Percentiles rank a stretch among this genome's conserved stretches.
Evolutionary conservation across 2,888 invertebrate genomes (phyloP).

Genomic region (Thera britannica): DNA sequence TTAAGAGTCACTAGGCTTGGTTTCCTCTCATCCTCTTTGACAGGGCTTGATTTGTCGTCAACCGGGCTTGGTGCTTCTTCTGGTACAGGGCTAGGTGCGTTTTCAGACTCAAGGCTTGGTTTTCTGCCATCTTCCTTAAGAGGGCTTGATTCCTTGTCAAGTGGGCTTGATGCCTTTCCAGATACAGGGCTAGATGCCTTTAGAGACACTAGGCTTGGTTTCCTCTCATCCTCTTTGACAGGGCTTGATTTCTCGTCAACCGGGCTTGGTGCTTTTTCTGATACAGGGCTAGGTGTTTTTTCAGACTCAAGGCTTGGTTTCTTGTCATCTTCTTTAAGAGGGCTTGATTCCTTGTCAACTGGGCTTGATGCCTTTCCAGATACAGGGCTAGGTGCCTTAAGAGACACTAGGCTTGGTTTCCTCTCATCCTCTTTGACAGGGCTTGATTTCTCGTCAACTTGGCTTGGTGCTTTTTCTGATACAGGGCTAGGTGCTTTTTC

Average conservation of each 20-base stretch:
- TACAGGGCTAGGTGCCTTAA: slow-evolving; percentile 20
- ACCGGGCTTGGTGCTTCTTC: background rate
- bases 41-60: background rate
- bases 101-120: background rate
- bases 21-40: background rate
- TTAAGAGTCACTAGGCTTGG: slow-evolving; percentile 5
- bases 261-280: slow-evolving; percentile 4
- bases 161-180: too few species aligned
- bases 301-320: background rate
- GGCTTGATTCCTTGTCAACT: slow-evolving; percentile 3
- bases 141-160: too few species aligned
- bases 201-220: too few species aligned
- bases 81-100: too few species aligned
- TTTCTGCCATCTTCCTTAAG: too few species aligned
- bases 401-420: slow-evolving; percentile 24
- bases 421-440: slow-evolving; percentile 14
- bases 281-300: background rate
- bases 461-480: background rate
- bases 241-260: background rate
- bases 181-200: too few species aligned
- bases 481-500: background rate
- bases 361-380: slow-evolving; percentile 29
- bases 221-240: too few species aligned
- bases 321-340: slow-evolving; percentile 13
- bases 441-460: background rate